Conservation (phyloP, 2,888 invertebrate genomes). For the Tetheella fluctuosa region DNA sequence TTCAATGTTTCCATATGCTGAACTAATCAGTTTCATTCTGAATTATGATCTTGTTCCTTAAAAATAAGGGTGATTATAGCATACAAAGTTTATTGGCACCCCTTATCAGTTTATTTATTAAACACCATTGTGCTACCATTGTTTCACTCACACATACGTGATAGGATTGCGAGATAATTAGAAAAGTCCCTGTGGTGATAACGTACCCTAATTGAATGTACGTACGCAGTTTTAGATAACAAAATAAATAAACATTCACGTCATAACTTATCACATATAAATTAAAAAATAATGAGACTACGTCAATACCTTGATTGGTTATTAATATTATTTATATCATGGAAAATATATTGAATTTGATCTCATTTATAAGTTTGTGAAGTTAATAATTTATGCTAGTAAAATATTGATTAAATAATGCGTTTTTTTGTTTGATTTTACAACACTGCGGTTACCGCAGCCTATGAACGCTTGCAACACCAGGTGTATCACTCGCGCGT, state of each 20-base stretch:
- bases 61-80: neutral
- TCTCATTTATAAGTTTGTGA: too few relatives aligned
- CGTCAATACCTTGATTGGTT: conserved; percentile 3
- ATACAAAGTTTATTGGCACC: conserved; percentile 27
- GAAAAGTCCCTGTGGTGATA: conserved; percentile 26
- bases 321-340: conserved; percentile 10
- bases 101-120: conserved; percentile 39
- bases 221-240: conserved; percentile 8
- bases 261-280: conserved; percentile 8
- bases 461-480: too few relatives aligned
- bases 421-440: too few relatives aligned
- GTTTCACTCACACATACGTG: conserved; percentile 23
- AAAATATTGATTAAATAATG: too few relatives aligned
- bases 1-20: neutral
- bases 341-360: neutral
- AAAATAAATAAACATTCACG: conserved; percentile 10
- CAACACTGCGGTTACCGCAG: too few relatives aligned
- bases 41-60: neutral
- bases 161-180: conserved; percentile 30
- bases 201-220: conserved; percentile 21
- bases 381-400: too few relatives aligned
- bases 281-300: conserved; percentile 13
- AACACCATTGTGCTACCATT: conserved; percentile 22
- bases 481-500: too few relatives aligned
- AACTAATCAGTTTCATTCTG: neutral